Evolutionary conservation across 1,140 invertebrate genomes (phyloP), one percentile per base, ranked within the genome.

Genomic region (Eumaeus atala): DNA sequence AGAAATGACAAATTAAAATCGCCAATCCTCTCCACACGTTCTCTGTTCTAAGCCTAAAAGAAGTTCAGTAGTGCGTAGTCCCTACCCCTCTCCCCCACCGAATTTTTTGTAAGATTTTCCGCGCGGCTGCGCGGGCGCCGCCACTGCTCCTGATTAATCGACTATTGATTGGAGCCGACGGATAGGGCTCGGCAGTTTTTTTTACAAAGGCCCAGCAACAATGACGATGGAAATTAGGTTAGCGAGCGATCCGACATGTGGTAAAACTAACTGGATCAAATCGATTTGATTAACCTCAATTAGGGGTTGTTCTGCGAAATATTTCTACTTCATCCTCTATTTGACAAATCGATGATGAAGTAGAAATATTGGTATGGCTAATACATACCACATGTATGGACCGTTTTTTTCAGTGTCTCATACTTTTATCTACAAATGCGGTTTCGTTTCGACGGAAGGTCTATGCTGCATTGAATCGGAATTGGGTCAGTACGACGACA

Each of bases 41-140:
- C 54, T 18, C 6, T 68, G 59, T 67, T 61, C 65, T 62, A 40
- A 53, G 62, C 70, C 71, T 72, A 77, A 77, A 73, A 68, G 62
- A 56, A 58, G 72, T 72, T 65, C 71, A 71, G 57, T 63, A 73
- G 74, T 70, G 79, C 79, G 79, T 79, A 49, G 68, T 54, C 51
- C 52, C 59, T 51, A 44, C 49, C 42, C 67, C 61, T 56, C 44
- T 54, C 35, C 67, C 54, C 55, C 58, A 56, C 52, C 47, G 62
- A 64, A 74, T 83, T 83, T 82, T 83, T 83, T 80, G 79, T 75
- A 83, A 83, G 79, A 83, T 77, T 83, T 83, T 75, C 71, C 72
- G 67, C 70, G 67, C 62, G 67, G 63, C 54, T 80, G 74, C 77
- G 75, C 75, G n/a, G 59, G 74, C 79, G 79, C 71, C 63, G 63